Percentiles rank a stretch among this genome's conserved stretches.
phyloP scores from a whole-genome alignment of 2,888 invertebrate species.

The Orchestes rusci region DNA sequence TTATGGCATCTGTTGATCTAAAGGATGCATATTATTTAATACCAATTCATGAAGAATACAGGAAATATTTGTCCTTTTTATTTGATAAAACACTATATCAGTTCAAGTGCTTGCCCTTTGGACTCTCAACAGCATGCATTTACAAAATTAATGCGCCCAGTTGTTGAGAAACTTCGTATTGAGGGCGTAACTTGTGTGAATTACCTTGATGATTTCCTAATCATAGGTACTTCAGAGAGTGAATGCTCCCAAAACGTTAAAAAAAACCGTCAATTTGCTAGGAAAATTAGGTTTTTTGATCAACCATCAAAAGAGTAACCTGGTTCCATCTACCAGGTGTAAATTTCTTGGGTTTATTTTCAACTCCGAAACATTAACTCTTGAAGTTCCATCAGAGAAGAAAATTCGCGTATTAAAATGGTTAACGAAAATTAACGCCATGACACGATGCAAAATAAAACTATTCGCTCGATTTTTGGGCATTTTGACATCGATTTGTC shows the following conservation, averaged over 20 bases:
- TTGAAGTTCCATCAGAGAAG: background rate
- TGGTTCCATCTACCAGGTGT: background rate
- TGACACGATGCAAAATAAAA: background rate
- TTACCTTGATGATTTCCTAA: background rate
- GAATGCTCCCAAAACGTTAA: background rate
- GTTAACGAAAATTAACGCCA: background rate
- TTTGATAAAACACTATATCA: background rate
- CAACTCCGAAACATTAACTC: background rate
- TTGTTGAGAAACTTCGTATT: background rate
- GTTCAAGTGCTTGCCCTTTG: background rate
- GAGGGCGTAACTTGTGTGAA: background rate
- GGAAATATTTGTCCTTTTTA: background rate
- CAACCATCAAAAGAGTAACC: background rate
- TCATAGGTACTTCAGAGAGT: background rate
- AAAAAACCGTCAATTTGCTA: too few relatives aligned
- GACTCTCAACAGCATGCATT: background rate
- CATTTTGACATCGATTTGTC: background rate
- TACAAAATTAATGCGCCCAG: background rate
- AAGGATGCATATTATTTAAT: background rate
- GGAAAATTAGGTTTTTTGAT: background rate
- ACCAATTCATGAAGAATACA: background rate
- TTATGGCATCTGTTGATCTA: background rate
- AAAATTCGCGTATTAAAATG: background rate
- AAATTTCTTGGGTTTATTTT: slow-evolving; percentile 3
- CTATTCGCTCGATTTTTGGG: background rate